Evolutionary conservation across 2,797 vertebrate species (phyloP).

Genomic region (Carapus acus): DNA sequence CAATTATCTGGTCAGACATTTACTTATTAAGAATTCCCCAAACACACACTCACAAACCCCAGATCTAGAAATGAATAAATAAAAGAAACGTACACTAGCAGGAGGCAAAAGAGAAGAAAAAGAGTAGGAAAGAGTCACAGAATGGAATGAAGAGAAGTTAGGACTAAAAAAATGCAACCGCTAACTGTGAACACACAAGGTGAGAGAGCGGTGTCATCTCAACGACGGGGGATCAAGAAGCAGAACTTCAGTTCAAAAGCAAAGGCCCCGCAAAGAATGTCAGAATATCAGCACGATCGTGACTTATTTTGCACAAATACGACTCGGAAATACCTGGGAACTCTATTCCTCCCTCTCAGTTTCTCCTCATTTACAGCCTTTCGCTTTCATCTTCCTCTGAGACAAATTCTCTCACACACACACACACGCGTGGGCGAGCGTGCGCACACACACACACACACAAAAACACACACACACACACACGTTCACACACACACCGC

Average conservation of each 20-base stretch:
- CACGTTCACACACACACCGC: conserved; percentile 43
- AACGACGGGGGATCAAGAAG: conserved; percentile 20
- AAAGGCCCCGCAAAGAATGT: conserved; percentile 29
- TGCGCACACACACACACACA: too few species aligned
- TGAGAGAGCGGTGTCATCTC: conserved; percentile 35
- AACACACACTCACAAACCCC: conserved; percentile 9
- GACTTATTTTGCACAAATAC: conserved; percentile 32
- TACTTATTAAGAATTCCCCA: conserved; percentile 46
- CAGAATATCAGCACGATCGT: conserved; percentile 33
- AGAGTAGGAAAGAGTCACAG: too few species aligned
- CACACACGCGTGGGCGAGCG: not conserved
- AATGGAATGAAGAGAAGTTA: conserved; percentile 8
- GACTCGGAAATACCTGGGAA: conserved; percentile 12
- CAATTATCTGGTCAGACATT: conserved; percentile 35
- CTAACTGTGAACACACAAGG: conserved; percentile 1
- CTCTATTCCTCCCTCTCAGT: conserved; percentile 10
- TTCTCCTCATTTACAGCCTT: conserved; percentile 13
- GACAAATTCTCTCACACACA: conserved; percentile 26
- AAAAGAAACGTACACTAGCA: too few species aligned
- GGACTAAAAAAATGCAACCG: conserved; percentile 11
- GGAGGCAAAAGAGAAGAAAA: too few species aligned
- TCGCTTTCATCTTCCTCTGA: conserved; percentile 5
- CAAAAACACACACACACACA: not conserved
- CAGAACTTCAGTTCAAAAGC: conserved; percentile 19
- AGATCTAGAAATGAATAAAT: too few species aligned